Evolutionary conservation across 2,888 invertebrate species (phyloP).

Genomic region (Lobophora halterata): DNA sequence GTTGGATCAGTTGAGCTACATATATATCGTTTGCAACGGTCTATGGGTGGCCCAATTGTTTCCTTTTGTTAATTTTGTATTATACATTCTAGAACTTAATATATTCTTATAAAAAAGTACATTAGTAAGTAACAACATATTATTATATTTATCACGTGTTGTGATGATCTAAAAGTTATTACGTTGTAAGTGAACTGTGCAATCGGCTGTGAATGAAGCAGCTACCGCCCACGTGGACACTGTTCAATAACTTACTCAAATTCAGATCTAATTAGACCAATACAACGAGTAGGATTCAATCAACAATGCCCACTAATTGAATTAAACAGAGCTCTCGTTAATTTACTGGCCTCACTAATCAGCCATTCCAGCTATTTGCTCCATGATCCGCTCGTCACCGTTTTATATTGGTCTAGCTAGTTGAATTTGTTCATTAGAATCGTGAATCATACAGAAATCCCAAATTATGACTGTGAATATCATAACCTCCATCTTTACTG

Average conservation of each 20-base stretch:
- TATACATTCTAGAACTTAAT: no score
- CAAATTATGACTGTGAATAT: no score
- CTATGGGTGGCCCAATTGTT: no score
- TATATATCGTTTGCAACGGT: no score
- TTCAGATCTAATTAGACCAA: slow-evolving; percentile 19
- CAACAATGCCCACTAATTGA: slow-evolving; percentile 25
- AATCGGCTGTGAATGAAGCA: slow-evolving; percentile 2
- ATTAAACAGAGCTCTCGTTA: slow-evolving; percentile 26
- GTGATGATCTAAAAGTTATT: not conserved
- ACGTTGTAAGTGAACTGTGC: slow-evolving; percentile 1
- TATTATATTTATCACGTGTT: no score
- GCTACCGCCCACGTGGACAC: slow-evolving; percentile 21
- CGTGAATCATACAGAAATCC: no score
- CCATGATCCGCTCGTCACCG: slow-evolving; percentile 16
- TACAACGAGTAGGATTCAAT: slow-evolving; percentile 25
- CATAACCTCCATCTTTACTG: no score
- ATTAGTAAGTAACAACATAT: no score
- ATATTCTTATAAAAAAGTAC: no score
- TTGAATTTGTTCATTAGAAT: slow-evolving; percentile 3
- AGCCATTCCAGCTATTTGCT: slow-evolving; percentile 17
- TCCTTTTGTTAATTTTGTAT: no score
- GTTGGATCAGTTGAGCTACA: no score
- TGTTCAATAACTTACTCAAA: slow-evolving; percentile 23
- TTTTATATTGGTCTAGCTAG: slow-evolving; percentile 10
- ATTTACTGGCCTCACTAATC: slow-evolving; percentile 22